Percentiles rank a stretch among this genome's conserved stretches.
Evolutionary conservation across 2,113 vertebrate species (phyloP).

Genomic region (Hylia prasina): DNA sequence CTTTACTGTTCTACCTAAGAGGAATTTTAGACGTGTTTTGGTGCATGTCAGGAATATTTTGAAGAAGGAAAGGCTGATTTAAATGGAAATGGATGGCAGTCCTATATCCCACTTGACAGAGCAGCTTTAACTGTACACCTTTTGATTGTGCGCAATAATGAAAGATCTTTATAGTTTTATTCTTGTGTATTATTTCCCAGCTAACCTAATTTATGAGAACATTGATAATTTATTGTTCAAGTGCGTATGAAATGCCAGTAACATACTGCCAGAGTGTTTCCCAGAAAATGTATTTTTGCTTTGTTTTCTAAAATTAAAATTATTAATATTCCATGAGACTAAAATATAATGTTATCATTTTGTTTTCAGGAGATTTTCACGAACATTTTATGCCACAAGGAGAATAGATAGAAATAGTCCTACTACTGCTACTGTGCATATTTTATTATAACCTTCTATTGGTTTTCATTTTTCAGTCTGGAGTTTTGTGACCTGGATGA

Average conservation of each 20-base stretch:
- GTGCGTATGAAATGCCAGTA: neutral
- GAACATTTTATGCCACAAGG: neutral
- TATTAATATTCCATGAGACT: neutral
- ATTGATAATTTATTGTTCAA: neutral
- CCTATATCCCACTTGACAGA: neutral
- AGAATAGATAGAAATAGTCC: neutral
- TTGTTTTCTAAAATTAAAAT: neutral
- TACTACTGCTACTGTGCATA: neutral
- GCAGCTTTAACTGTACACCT: neutral
- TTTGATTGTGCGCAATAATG: neutral
- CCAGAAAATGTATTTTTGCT: neutral
- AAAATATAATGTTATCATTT: neutral
- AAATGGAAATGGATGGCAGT: neutral
- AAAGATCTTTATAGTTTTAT: neutral
- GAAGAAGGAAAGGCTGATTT: neutral
- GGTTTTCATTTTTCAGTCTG: constrained; percentile 1
- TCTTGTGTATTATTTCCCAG: neutral
- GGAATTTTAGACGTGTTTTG: neutral
- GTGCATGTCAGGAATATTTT: neutral
- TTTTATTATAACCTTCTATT: neutral
- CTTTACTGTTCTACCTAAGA: neutral
- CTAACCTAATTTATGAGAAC: neutral
- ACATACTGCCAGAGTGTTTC: neutral
- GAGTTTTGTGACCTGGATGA: neutral
- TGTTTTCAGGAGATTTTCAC: neutral